phyloP scores from a whole-genome alignment of 1,140 invertebrate genomes.

The Solenopsis fugax region DNA sequence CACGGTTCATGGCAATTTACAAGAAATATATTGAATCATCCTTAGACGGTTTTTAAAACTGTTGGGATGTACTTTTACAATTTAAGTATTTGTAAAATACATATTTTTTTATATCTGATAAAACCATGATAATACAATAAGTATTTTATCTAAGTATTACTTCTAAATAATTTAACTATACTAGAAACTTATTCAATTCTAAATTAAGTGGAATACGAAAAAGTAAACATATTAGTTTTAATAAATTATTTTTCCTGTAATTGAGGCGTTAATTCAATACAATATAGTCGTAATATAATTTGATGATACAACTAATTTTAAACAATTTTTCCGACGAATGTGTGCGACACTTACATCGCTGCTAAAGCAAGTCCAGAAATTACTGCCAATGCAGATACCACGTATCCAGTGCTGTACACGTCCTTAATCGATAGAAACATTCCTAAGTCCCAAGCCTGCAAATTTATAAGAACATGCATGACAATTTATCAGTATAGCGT shows the following conservation, averaged over 20 bases:
- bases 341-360: slow-evolving; percentile 73
- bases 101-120: slow-evolving; percentile 21
- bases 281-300: slow-evolving; percentile 38
- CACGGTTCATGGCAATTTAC: slow-evolving; percentile 98
- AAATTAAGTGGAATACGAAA: neutral
- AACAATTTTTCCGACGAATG: slow-evolving; percentile 22
- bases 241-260: slow-evolving; percentile 63
- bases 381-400: slow-evolving; percentile 86
- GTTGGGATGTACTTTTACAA: neutral
- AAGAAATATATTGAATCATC: slow-evolving; percentile 92
- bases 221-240: slow-evolving; percentile 26
- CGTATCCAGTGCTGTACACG: slow-evolving; percentile 91
- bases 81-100: neutral
- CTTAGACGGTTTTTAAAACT: slow-evolving; percentile 83
- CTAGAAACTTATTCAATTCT: neutral
- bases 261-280: slow-evolving; percentile 42
- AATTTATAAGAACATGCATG: slow-evolving; percentile 48
- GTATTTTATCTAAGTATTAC: neutral
- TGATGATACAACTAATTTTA: slow-evolving; percentile 66
- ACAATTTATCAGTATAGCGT: slow-evolving; percentile 16
- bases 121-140: neutral
- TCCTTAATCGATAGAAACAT: slow-evolving; percentile 90
- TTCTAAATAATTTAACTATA: neutral
- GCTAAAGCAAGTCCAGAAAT: slow-evolving; percentile 79
- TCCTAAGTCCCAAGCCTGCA: slow-evolving; percentile 90